phyloP scores from a whole-genome alignment of 2,888 invertebrate species.

The Penaeus monodon region DNA sequence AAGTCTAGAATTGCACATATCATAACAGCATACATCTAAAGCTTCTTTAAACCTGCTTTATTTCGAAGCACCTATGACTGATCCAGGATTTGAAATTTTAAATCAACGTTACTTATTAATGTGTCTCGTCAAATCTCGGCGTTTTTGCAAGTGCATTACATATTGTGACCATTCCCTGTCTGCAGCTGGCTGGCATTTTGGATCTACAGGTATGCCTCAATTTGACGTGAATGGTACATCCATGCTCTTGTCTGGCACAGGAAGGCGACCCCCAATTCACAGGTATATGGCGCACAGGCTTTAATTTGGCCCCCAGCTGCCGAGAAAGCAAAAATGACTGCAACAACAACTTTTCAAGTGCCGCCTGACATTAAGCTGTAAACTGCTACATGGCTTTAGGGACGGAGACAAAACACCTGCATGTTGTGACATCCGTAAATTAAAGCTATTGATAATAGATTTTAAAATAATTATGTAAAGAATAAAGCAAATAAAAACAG shows the following conservation, averaged over 20 bases:
- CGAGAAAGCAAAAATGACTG: conserved; percentile 15
- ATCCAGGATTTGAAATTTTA: conserved; percentile 25
- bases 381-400: neutral
- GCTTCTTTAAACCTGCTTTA: conserved; percentile 18
- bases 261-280: neutral
- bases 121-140: conserved; percentile 13
- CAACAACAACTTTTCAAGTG: neutral
- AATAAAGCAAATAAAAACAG: too few relatives aligned
- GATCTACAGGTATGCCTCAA: conserved; percentile 4
- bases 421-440: too few relatives aligned
- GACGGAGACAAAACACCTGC: neutral
- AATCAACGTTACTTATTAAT: conserved; percentile 9
- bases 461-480: too few relatives aligned
- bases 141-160: neutral
- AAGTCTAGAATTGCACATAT: conserved; percentile 29
- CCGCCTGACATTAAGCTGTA: neutral
- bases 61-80: conserved; percentile 2
- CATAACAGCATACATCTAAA: conserved; percentile 28
- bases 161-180: conserved; percentile 20
- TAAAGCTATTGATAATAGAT: too few relatives aligned
- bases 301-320: neutral
- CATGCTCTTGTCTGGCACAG: conserved; percentile 18
- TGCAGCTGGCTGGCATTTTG: conserved; percentile 1
- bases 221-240: neutral
- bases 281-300: neutral